These are phyloP conservation scores for Rhopilema esculentum DNA, from an alignment of 30 jellyfish, hydroid and myxozoan genomes.

Conservation along the genomic window DNA sequence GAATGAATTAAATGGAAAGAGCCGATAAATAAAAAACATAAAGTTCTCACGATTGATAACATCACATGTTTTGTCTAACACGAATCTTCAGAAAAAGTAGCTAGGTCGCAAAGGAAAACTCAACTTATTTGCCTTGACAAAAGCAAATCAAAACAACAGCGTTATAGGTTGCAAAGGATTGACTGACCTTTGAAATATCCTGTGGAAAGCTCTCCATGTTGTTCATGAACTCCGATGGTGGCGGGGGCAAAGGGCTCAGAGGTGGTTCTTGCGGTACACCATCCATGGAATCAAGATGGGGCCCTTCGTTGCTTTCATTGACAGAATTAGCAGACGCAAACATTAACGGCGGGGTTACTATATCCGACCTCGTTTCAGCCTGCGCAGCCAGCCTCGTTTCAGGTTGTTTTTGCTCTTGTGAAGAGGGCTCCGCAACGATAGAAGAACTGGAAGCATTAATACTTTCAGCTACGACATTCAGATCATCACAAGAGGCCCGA, in stretches of 20 bases:
- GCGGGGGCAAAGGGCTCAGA: constrained; percentile 10
- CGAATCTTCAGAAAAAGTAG: too few relatives aligned
- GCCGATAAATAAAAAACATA: too few relatives aligned
- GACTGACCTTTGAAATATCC: neutral
- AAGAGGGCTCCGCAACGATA: neutral
- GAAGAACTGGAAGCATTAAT: too few relatives aligned
- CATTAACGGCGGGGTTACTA: constrained; percentile 61
- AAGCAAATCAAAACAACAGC: neutral
- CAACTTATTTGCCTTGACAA: too few relatives aligned
- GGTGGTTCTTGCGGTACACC: constrained; percentile 36
- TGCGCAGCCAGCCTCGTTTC: neutral
- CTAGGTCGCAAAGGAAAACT: too few relatives aligned
- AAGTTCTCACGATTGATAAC: too few relatives aligned
- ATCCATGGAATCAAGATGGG: neutral
- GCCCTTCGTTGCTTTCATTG: neutral
- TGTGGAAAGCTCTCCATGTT: neutral
- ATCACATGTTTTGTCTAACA: too few relatives aligned
- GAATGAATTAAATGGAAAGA: too few relatives aligned
- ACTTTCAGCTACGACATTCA: neutral
- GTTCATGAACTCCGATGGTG: neutral
- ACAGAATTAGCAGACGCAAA: constrained; percentile 7
- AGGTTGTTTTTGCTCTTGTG: too few relatives aligned
- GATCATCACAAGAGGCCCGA: neutral
- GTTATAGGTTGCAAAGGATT: neutral
- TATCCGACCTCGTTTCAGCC: neutral